Conservation (phyloP, 2,797 vertebrate genomes). For the Chrosomus eos region DNA sequence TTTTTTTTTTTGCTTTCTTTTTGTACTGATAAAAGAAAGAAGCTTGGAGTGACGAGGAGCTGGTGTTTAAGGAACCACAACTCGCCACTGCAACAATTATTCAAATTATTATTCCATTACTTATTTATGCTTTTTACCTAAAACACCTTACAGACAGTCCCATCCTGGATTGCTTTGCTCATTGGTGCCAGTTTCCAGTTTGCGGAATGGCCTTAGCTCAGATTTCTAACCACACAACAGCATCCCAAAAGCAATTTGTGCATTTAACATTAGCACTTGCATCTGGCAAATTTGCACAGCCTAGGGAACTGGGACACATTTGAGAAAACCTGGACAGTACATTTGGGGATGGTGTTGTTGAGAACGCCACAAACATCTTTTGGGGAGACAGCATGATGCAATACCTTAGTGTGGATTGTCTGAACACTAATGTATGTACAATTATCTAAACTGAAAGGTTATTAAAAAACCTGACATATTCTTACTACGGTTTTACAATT, state of each 20-base stretch:
- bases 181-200: background rate
- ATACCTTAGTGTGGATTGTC: background rate
- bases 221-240: background rate
- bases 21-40: constrained; percentile 40
- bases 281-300: constrained; percentile 19
- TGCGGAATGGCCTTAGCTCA: background rate
- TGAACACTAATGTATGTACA: background rate
- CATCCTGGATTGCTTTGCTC: background rate
- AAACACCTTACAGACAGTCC: background rate
- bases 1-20: background rate
- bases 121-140: background rate
- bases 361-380: background rate
- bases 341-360: background rate
- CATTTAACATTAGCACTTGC: constrained; percentile 44
- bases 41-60: background rate
- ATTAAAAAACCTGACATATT: background rate
- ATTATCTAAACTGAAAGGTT: background rate
- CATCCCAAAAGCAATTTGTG: constrained; percentile 23
- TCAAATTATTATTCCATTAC: background rate
- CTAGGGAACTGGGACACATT: constrained; percentile 25
- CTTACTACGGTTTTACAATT: background rate
- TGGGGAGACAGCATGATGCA: background rate
- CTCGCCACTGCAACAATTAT: background rate
- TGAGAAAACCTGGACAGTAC: constrained; percentile 18
- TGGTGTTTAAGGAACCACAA: constrained; percentile 17